Evolutionary conservation across 23 tunicate genomes (phyloP).

Genomic region (Phallusia fumigata): DNA sequence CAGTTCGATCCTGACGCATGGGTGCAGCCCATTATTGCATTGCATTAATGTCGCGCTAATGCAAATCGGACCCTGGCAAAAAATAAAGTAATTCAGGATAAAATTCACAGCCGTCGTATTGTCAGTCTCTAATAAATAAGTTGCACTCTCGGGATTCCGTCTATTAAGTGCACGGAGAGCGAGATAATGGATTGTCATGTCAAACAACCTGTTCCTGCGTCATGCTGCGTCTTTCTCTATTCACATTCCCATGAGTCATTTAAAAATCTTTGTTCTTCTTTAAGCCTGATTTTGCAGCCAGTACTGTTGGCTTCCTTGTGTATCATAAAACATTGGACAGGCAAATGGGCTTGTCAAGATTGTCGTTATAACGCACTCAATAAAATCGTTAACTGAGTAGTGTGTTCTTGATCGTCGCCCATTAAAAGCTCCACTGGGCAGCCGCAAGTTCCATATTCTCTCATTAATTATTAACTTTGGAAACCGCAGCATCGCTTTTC

Average conservation of each 20-base stretch:
- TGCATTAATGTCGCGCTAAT: constrained; percentile 15
- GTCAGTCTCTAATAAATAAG: constrained; percentile 8
- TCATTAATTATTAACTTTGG: background rate
- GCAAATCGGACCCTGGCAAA: constrained; percentile 7
- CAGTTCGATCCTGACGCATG: constrained; percentile 14
- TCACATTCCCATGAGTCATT: background rate
- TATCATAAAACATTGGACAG: no score
- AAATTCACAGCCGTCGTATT: constrained; percentile 11
- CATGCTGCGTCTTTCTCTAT: background rate
- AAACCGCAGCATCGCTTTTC: constrained; percentile 8
- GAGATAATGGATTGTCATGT: constrained; percentile 13
- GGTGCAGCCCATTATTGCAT: constrained; percentile 4
- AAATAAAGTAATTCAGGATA: constrained; percentile 2
- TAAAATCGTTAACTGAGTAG: constrained; percentile 9
- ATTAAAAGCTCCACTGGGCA: constrained; percentile 15
- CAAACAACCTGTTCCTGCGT: constrained; percentile 15
- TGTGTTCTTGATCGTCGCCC: constrained; percentile 8
- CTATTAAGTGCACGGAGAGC: constrained; percentile 3
- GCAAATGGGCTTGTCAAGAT: constrained; percentile 4
- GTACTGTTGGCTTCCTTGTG: no score
- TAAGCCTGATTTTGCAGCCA: no score
- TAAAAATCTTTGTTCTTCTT: background rate
- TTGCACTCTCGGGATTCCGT: constrained; percentile 12
- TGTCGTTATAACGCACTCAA: constrained; percentile 1
- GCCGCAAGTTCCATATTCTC: constrained; percentile 14